Evolutionary conservation across 2,888 invertebrate genomes (phyloP).

Genomic region (Pheosia tremula): DNA sequence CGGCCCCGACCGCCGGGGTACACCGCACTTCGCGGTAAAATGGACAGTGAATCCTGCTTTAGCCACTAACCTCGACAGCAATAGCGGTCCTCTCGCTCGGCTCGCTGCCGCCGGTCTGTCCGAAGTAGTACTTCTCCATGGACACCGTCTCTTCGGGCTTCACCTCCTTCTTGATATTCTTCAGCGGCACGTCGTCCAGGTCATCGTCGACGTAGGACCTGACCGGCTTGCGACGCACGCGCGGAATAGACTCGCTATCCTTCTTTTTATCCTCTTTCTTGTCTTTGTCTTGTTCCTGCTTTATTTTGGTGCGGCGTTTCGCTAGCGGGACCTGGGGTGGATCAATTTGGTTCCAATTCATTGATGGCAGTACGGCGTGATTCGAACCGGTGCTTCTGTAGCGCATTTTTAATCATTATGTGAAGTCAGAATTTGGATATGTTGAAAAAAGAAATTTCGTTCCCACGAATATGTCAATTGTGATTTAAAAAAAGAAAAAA

Average conservation of each 20-base stretch:
- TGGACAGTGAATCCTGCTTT: background rate
- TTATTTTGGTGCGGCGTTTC: constrained; percentile 71
- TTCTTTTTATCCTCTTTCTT: constrained; percentile 49
- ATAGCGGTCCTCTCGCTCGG: constrained; percentile 52
- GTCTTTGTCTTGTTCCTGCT: constrained; percentile 64
- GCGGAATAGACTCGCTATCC: constrained; percentile 31
- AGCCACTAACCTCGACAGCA: constrained; percentile 65
- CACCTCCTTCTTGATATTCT: constrained; percentile 71
- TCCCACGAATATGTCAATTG: too few species aligned
- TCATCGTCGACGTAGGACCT: constrained; percentile 69
- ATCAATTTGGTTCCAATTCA: background rate
- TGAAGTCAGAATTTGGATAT: too few species aligned
- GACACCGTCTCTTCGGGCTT: constrained; percentile 79
- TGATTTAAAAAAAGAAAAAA: too few species aligned
- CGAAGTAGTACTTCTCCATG: constrained; percentile 87
- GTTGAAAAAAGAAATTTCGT: too few species aligned
- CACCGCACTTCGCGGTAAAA: too few species aligned
- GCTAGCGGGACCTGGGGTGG: constrained; percentile 64
- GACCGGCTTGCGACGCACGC: constrained; percentile 62
- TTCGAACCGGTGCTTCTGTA: too few species aligned
- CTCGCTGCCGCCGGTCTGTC: constrained; percentile 70
- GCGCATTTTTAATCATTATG: too few species aligned
- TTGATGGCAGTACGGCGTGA: background rate
- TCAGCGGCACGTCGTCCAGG: constrained; percentile 70
- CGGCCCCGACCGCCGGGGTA: too few species aligned